Conservation (phyloP, 2,797 vertebrate species). For the Hoplostethus mediterraneus region DNA sequence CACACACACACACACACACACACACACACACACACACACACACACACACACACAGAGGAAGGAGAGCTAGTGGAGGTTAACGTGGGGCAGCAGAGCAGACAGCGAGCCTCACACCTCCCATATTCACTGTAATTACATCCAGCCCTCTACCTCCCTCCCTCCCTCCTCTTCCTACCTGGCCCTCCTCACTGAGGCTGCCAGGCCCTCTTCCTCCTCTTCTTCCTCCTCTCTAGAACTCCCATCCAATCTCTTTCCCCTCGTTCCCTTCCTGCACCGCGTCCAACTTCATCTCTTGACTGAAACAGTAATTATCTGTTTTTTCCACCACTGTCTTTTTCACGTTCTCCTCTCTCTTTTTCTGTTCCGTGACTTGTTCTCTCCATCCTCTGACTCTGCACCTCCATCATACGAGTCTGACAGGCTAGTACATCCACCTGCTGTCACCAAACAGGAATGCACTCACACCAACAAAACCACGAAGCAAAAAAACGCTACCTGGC, state of each 20-base stretch:
- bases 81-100: slow-evolving; percentile 55
- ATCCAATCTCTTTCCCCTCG: not conserved
- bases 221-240: slow-evolving; percentile 1
- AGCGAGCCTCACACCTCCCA: slow-evolving; percentile 51
- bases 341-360: no score
- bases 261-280: not conserved
- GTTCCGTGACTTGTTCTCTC: not conserved
- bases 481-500: no score
- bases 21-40: slow-evolving; percentile 12
- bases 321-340: no score
- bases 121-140: slow-evolving; percentile 65
- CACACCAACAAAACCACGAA: no score
- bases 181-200: slow-evolving; percentile 17
- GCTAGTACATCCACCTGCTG: no score
- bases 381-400: not conserved
- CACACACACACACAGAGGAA: slow-evolving; percentile 13
- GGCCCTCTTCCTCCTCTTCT: not conserved
- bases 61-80: slow-evolving; percentile 63
- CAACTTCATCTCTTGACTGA: no score
- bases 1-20: slow-evolving; percentile 31
- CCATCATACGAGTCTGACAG: no score
- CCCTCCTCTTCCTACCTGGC: slow-evolving; percentile 22
- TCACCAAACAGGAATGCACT: no score
- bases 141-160: slow-evolving; percentile 39
- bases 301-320: no score